A percentile compares a stretch with the other conserved stretches of the same genome.
These are phyloP conservation scores for Pavo muticus DNA, from an alignment of 2,113 vertebrate species.

Conservation along the genomic window DNA sequence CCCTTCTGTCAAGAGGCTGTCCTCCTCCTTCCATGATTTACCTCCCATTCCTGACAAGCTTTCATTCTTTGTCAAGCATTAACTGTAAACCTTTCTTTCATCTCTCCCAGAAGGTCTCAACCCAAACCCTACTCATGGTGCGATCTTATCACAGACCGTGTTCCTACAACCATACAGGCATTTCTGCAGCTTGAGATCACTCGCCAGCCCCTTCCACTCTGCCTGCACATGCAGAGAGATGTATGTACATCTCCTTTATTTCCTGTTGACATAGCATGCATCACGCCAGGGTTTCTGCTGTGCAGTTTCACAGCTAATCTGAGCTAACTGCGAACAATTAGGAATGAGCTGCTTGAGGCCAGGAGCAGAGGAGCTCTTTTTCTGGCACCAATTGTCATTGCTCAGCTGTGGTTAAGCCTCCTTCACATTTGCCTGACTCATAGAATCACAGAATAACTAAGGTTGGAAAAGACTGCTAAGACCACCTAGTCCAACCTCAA, in stretches of 20 bases:
- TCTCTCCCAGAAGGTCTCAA: conserved; percentile 9
- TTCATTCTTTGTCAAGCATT: conserved; percentile 10
- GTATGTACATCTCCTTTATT: not conserved
- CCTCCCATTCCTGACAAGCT: conserved; percentile 11
- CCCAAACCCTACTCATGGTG: not conserved
- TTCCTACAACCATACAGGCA: not conserved
- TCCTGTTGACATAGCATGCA: not conserved
- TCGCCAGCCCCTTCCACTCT: not conserved
- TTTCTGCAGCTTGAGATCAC: not conserved
- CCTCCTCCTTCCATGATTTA: conserved; percentile 49
- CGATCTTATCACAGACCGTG: not conserved
- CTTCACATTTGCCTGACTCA: not conserved
- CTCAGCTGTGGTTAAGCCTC: not conserved
- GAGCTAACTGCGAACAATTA: not conserved
- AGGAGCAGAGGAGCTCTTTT: not conserved
- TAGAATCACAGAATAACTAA: too few species aligned
- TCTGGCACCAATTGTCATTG: not conserved
- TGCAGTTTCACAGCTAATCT: not conserved
- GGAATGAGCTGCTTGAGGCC: rapidly evolving
- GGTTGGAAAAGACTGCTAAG: too few species aligned
- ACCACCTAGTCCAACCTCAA: too few species aligned
- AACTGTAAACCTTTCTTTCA: not conserved
- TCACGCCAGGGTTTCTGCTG: rapidly evolving
- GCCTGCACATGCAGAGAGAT: not conserved
- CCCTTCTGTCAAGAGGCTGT: conserved; percentile 46